phyloP scores from a whole-genome alignment of 2,888 invertebrate species.

The Tipula helvola region DNA sequence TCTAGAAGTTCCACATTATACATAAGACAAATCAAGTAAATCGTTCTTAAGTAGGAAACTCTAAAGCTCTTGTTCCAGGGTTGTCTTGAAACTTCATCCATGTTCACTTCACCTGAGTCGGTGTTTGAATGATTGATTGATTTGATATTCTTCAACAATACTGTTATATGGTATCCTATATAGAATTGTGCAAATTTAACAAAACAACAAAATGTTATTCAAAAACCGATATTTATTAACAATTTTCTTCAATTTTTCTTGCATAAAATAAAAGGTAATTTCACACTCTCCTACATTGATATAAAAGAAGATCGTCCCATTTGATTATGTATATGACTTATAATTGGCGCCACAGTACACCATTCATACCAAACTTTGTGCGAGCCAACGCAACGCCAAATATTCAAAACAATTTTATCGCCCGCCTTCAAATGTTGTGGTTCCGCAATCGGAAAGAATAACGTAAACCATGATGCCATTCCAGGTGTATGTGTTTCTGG shows the following conservation, averaged over 20 bases:
- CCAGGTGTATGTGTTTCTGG: conserved; percentile 79
- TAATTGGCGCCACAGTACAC: conserved; percentile 40
- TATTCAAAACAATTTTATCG: conserved; percentile 61
- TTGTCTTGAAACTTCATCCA: too few relatives aligned
- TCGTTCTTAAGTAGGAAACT: too few relatives aligned
- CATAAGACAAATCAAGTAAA: too few relatives aligned
- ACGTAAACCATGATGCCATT: conserved; percentile 98
- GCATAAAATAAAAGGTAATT: not conserved
- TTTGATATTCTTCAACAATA: too few relatives aligned
- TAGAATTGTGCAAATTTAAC: not conserved
- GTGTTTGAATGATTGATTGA: too few relatives aligned
- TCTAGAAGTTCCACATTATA: too few relatives aligned
- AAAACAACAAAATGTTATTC: not conserved
- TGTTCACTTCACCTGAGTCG: too few relatives aligned
- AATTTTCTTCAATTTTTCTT: not conserved
- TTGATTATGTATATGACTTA: conserved; percentile 27
- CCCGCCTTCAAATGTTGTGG: conserved; percentile 49
- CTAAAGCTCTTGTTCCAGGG: too few relatives aligned
- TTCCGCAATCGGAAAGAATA: conserved; percentile 73
- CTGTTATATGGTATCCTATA: too few relatives aligned
- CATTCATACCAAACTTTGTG: conserved; percentile 96
- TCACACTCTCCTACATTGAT: not conserved
- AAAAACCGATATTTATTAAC: not conserved
- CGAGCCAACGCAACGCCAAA: conserved; percentile 71
- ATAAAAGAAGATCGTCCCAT: conserved; percentile 6